Evolutionary conservation across 1,140 invertebrate genomes (phyloP).

Genomic region (Coelopa frigida): DNA sequence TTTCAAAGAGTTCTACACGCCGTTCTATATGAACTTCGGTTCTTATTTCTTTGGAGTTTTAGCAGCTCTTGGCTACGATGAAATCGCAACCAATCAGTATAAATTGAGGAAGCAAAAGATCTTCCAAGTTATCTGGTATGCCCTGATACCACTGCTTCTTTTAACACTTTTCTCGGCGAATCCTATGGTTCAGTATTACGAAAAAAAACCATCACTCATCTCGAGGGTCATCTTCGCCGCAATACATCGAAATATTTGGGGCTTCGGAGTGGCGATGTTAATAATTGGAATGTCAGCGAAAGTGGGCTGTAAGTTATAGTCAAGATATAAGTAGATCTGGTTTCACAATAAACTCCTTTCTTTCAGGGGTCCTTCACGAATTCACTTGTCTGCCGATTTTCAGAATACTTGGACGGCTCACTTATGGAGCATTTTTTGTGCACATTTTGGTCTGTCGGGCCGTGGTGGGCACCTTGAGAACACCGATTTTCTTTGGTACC

Average conservation of each 20-base stretch:
- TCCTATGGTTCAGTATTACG: conserved; percentile 37
- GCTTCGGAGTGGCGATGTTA: conserved; percentile 26
- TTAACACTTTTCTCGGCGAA: conserved; percentile 34
- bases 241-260: conserved; percentile 35
- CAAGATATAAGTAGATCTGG: neutral
- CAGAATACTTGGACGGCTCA: conserved; percentile 35
- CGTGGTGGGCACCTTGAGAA: conserved; percentile 30
- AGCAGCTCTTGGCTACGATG: conserved; percentile 31
- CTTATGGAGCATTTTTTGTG: conserved; percentile 37
- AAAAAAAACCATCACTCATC: conserved; percentile 20
- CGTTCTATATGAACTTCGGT: conserved; percentile 35
- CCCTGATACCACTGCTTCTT: conserved; percentile 25
- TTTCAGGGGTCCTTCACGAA: conserved; percentile 33
- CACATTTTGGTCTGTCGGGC: conserved; percentile 31
- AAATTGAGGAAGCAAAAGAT: conserved; percentile 25
- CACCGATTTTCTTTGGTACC: conserved; percentile 33
- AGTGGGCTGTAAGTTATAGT: conserved; percentile 39
- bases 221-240: conserved; percentile 37
- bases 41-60: conserved; percentile 37
- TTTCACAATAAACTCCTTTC: neutral
- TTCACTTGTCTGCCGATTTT: conserved; percentile 36
- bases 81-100: conserved; percentile 27
- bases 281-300: conserved; percentile 33
- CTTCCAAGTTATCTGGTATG: conserved; percentile 33
- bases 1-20: conserved; percentile 35